Evolutionary conservation across 1,140 invertebrate genomes (phyloP).

Genomic region (Lasaia peninsularis): DNA sequence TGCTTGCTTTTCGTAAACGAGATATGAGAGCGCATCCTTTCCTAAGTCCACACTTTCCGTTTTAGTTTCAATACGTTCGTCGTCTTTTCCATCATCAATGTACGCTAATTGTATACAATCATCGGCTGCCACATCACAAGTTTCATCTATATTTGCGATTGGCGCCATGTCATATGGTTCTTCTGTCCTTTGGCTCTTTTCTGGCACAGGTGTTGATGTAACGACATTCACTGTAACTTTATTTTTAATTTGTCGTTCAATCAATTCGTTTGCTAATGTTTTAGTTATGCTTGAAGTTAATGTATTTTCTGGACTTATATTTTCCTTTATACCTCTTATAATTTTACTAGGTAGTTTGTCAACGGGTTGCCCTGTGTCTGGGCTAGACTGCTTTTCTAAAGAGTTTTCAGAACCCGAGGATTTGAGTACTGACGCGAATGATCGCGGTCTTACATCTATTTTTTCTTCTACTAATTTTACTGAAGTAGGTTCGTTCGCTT

Average conservation of each 20-base stretch:
- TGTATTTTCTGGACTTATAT: slow-evolving; percentile 73
- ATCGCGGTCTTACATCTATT: slow-evolving; percentile 43
- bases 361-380: slow-evolving; percentile 55
- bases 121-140: slow-evolving; percentile 49
- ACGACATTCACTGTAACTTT: slow-evolving; percentile 35
- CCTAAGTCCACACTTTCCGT: slow-evolving; percentile 48
- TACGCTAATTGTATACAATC: slow-evolving; percentile 47
- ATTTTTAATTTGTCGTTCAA: slow-evolving; percentile 47
- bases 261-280: slow-evolving; percentile 53
- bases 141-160: slow-evolving; percentile 63
- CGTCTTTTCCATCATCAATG: slow-evolving; percentile 55
- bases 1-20: slow-evolving; percentile 51
- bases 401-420: slow-evolving; percentile 56
- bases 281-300: slow-evolving; percentile 63
- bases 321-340: slow-evolving; percentile 71
- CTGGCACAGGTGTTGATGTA: slow-evolving; percentile 24
- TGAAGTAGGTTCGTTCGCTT: slow-evolving; percentile 21
- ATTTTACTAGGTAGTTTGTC: slow-evolving; percentile 70
- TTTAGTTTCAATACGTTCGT: slow-evolving; percentile 32
- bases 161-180: slow-evolving; percentile 52
- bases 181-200: slow-evolving; percentile 41
- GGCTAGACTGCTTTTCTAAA: slow-evolving; percentile 55
- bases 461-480: slow-evolving; percentile 33
- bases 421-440: slow-evolving; percentile 63
- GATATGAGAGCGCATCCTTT: slow-evolving; percentile 60